These are phyloP conservation scores for Drosophila nannoptera DNA, from an alignment of 1,140 invertebrate genomes.

Conservation along the genomic window DNA sequence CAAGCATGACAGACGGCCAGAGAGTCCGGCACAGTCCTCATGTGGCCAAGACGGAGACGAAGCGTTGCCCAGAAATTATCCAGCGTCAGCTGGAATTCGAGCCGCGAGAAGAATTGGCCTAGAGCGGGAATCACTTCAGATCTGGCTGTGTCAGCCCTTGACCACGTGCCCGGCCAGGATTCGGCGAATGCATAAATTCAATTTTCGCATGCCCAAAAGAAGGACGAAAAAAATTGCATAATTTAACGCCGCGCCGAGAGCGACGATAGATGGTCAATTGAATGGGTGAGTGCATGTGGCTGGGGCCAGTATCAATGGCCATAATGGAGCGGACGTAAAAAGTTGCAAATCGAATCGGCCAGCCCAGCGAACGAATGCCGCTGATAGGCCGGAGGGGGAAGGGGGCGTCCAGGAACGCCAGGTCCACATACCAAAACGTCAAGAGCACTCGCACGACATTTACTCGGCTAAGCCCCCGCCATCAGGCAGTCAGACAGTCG, in stretches of 20 bases:
- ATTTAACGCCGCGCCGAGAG: slow-evolving; percentile 58
- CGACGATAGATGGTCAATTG: slow-evolving; percentile 29
- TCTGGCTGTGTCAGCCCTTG: slow-evolving; percentile 12
- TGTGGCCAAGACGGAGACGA: slow-evolving; percentile 2
- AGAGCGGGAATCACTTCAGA: not conserved
- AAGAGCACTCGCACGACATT: slow-evolving; percentile 72
- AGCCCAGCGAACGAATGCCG: slow-evolving; percentile 47
- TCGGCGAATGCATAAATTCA: slow-evolving; percentile 68
- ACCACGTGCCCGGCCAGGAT: slow-evolving; percentile 9
- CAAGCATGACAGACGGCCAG: slow-evolving; percentile 66
- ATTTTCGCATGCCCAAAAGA: slow-evolving; percentile 43
- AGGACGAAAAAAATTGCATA: slow-evolving; percentile 51
- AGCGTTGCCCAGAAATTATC: not conserved
- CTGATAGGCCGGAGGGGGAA: not conserved
- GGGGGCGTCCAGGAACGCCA: not conserved
- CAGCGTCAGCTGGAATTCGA: not conserved
- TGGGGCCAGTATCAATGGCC: slow-evolving; percentile 18
- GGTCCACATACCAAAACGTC: slow-evolving; percentile 66
- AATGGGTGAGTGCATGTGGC: slow-evolving; percentile 9
- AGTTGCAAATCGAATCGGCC: slow-evolving; percentile 73
- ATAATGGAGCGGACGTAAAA: slow-evolving; percentile 47
- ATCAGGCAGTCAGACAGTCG: not conserved
- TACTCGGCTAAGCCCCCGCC: slow-evolving; percentile 64
- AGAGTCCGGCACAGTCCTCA: not conserved
- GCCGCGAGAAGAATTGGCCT: not conserved